phyloP scores from a whole-genome alignment of 2,113 vertebrate species.

The Manacus vitellinus region DNA sequence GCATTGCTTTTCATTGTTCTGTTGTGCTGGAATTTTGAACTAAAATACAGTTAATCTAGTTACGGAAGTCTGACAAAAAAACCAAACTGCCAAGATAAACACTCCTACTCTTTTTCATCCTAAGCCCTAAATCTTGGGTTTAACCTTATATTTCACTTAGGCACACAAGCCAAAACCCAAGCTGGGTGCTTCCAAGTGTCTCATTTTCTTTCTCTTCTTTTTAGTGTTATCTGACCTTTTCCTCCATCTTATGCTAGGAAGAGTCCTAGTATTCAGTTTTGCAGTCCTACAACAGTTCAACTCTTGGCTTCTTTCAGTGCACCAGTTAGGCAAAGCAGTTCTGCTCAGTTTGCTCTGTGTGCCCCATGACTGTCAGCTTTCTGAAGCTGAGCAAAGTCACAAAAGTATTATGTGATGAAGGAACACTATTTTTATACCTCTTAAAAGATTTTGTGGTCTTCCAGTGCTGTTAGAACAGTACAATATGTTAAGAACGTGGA shows the following conservation, averaged over 20 bases:
- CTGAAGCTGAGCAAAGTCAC: background rate
- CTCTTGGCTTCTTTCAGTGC: background rate
- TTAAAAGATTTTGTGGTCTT: background rate
- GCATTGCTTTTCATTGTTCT: background rate
- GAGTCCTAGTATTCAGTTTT: background rate
- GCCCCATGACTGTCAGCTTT: background rate
- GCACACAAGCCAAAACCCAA: background rate
- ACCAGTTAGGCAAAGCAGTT: background rate
- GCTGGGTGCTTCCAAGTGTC: background rate
- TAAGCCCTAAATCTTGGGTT: background rate
- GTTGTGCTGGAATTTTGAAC: background rate
- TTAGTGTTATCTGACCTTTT: background rate
- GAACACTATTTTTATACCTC: background rate
- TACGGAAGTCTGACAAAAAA: background rate
- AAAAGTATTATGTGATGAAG: background rate
- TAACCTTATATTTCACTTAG: background rate
- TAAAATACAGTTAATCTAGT: background rate
- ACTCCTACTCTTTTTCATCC: background rate
- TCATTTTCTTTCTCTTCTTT: background rate
- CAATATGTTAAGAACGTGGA: background rate
- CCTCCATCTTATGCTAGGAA: background rate
- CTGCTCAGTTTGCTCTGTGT: background rate
- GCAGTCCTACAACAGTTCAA: background rate
- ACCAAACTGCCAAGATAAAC: background rate
- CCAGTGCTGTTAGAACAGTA: background rate